Evolutionary conservation across 2,113 vertebrate genomes (phyloP).

Genomic region (Anas platyrhynchos): DNA sequence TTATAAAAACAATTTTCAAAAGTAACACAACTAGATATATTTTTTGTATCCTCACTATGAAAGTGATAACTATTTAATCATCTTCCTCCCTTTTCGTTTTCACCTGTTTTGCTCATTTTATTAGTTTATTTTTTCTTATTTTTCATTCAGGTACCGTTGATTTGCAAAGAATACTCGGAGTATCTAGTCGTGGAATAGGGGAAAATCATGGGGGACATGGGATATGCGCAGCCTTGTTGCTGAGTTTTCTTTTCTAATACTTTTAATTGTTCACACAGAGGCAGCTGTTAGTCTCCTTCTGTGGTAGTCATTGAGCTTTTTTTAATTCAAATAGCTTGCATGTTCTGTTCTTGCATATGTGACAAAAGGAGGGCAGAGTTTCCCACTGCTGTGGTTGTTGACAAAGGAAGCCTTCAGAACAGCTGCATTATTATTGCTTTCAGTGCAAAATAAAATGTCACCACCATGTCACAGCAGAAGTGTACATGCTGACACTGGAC

Average conservation of each 20-base stretch:
- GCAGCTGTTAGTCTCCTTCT: neutral
- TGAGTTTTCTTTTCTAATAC: neutral
- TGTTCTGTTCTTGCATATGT: neutral
- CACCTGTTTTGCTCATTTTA: neutral
- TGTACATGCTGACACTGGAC: neutral
- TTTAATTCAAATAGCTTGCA: conserved; percentile 15
- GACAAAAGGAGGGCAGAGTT: conserved; percentile 25
- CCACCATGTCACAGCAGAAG: neutral
- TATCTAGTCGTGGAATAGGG: neutral
- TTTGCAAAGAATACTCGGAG: neutral
- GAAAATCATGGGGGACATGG: neutral
- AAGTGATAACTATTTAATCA: neutral
- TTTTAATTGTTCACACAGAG: neutral
- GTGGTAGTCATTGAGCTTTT: neutral
- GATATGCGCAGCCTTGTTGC: neutral
- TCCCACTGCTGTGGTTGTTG: neutral
- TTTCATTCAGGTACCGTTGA: neutral
- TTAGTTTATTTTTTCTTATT: neutral
- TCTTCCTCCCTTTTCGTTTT: neutral
- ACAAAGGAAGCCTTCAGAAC: conserved; percentile 31
- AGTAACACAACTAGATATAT: neutral
- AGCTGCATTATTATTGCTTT: conserved; percentile 28
- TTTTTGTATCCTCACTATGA: neutral
- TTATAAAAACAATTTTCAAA: neutral
- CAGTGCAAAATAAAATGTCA: neutral